Evolutionary conservation across 1,140 invertebrate species (phyloP).

Genomic region (Drosophila lini): DNA sequence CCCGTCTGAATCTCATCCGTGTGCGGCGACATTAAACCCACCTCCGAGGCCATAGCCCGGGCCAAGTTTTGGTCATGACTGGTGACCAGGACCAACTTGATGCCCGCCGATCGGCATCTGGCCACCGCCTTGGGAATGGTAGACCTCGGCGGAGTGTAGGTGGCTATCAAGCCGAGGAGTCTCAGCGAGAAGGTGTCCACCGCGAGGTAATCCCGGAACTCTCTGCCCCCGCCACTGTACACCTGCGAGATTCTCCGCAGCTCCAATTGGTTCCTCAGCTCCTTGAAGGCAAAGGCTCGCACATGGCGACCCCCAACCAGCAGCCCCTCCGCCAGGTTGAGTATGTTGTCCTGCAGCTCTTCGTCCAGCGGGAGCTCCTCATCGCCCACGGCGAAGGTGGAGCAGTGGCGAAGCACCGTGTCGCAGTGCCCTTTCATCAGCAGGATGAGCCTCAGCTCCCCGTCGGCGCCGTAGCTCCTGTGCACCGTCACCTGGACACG

Average conservation of each 20-base stretch:
- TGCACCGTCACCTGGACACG: constrained; percentile 55
- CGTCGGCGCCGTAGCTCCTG: neutral
- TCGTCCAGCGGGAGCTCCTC: constrained; percentile 13
- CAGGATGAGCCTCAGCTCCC: constrained; percentile 18
- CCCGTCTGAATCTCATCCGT: neutral
- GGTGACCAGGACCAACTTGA: constrained; percentile 56
- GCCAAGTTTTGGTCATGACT: neutral
- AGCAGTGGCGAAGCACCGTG: constrained; percentile 31
- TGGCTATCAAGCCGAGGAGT: constrained; percentile 53
- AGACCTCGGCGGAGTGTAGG: constrained; percentile 21
- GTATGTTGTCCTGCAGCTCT: neutral
- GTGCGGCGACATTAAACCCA: constrained; percentile 28
- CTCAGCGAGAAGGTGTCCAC: constrained; percentile 20
- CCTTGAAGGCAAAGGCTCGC: constrained; percentile 46
- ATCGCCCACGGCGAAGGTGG: constrained; percentile 10
- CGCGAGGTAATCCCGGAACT: constrained; percentile 13
- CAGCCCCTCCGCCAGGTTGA: neutral
- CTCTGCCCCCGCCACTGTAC: neutral
- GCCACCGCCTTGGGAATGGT: constrained; percentile 26
- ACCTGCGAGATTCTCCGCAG: neutral
- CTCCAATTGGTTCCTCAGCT: constrained; percentile 12
- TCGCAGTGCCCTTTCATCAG: constrained; percentile 41
- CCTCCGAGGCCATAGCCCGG: constrained; percentile 29
- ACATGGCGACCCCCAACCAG: constrained; percentile 23
- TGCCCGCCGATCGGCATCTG: constrained; percentile 46